Conservation (phyloP, 2,797 vertebrate species). For the Enteromius fasciolatus region DNA sequence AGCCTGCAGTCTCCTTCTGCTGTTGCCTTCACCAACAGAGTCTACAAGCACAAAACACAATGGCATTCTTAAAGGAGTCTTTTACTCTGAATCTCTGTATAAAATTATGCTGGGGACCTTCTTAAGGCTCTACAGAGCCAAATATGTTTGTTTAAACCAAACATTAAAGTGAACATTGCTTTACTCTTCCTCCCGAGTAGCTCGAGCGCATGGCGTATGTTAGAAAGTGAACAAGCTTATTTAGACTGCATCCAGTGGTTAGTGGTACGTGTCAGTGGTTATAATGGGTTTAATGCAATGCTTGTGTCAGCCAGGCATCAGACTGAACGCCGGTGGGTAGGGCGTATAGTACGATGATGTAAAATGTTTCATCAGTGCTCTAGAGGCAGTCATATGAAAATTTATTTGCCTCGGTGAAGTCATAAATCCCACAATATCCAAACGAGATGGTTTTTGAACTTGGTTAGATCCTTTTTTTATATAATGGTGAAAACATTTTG, state of each 20-base stretch:
- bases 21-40: slow-evolving; percentile 85
- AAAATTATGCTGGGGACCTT: neutral
- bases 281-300: neutral
- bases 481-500: neutral
- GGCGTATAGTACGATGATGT: neutral
- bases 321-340: neutral
- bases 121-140: neutral
- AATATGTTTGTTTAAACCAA: neutral
- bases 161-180: neutral
- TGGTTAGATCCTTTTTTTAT: neutral
- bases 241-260: neutral
- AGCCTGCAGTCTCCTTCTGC: slow-evolving; percentile 79
- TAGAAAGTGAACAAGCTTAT: neutral
- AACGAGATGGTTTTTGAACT: neutral
- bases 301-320: neutral
- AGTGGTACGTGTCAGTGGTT: neutral
- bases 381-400: neutral
- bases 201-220: neutral
- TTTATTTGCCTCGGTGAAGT: neutral
- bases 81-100: neutral
- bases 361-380: neutral
- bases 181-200: neutral
- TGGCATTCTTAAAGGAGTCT: too few relatives aligned
- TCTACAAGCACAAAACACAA: slow-evolving; percentile 63
- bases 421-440: neutral